phyloP scores from a whole-genome alignment of 92 coral and sea anemone species.

The Hydrozoanthus gracilis region DNA sequence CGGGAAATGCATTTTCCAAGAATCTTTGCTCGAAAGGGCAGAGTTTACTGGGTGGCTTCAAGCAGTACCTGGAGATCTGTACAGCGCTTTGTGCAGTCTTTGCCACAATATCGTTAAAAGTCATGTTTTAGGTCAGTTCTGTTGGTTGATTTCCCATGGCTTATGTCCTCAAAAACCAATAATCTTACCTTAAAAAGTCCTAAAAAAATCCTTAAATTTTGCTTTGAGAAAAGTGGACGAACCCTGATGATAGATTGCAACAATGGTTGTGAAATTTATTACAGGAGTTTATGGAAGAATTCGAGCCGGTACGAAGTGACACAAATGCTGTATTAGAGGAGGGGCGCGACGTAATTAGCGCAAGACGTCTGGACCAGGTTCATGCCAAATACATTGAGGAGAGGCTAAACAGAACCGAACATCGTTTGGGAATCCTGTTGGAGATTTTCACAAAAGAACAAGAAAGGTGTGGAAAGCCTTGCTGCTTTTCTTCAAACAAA shows the following conservation, averaged over 20 bases:
- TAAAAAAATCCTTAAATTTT: no score
- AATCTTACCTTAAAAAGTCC: no score
- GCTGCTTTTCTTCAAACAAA: no score
- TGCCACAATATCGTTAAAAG: no score
- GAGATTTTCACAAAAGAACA: conserved; percentile 6
- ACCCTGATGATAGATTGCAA: background rate
- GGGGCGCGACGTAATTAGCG: background rate
- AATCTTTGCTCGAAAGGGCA: no score
- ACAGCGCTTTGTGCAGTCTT: no score
- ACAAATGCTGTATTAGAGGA: conserved; percentile 3
- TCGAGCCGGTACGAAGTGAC: conserved; percentile 14
- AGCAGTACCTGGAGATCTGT: no score
- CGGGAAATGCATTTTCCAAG: background rate
- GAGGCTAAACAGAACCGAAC: conserved; percentile 3
- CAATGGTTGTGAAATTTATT: background rate
- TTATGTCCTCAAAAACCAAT: no score
- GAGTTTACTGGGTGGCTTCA: no score
- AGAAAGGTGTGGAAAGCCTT: background rate
- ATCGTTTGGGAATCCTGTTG: conserved; percentile 4
- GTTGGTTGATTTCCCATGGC: no score
- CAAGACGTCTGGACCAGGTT: background rate
- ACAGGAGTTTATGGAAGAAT: conserved; percentile 19
- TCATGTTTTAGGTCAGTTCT: no score
- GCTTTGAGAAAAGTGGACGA: no score
- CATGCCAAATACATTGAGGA: conserved; percentile 22